Percentiles rank a stretch among this genome's conserved stretches.
phyloP scores from a whole-genome alignment of 1,140 invertebrate genomes.

The Bacillus rossius region DNA sequence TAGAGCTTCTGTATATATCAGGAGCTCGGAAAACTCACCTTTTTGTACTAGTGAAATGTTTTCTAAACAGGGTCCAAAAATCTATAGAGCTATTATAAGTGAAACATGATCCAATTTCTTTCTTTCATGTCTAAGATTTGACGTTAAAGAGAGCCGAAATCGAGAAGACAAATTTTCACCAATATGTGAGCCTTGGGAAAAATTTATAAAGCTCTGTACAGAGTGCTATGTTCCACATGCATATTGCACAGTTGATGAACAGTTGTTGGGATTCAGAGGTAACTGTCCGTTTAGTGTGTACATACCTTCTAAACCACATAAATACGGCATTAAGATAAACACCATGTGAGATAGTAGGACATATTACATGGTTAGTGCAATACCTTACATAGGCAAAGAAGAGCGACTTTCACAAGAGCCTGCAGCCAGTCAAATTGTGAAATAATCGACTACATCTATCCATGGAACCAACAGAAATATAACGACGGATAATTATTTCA shows the following conservation, averaged over 20 bases:
- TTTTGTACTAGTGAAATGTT: not conserved
- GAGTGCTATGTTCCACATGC: constrained; percentile 12
- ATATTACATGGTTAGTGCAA: constrained; percentile 23
- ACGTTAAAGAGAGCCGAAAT: constrained; percentile 13
- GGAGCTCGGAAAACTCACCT: not conserved
- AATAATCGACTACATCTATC: constrained; percentile 12
- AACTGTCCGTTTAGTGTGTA: constrained; percentile 33
- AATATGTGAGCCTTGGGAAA: not conserved
- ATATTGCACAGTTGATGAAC: constrained; percentile 34
- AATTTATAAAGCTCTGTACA: constrained; percentile 5
- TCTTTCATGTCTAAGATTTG: constrained; percentile 14
- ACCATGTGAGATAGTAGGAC: constrained; percentile 22
- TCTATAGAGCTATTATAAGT: not conserved
- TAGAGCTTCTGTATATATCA: not conserved
- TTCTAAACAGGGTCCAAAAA: not conserved
- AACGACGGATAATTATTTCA: constrained; percentile 42
- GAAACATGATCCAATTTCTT: not conserved
- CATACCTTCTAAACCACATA: constrained; percentile 33
- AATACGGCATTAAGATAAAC: constrained; percentile 29
- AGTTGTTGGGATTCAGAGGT: constrained; percentile 31
- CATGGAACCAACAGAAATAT: constrained; percentile 32
- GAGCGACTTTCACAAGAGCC: too few species aligned
- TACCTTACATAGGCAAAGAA: not conserved
- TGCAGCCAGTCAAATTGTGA: constrained; percentile 3
- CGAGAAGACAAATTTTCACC: not conserved